Evolutionary conservation across 2,113 vertebrate genomes (phyloP).

Genomic region (Phyllopteryx taeniolatus): DNA sequence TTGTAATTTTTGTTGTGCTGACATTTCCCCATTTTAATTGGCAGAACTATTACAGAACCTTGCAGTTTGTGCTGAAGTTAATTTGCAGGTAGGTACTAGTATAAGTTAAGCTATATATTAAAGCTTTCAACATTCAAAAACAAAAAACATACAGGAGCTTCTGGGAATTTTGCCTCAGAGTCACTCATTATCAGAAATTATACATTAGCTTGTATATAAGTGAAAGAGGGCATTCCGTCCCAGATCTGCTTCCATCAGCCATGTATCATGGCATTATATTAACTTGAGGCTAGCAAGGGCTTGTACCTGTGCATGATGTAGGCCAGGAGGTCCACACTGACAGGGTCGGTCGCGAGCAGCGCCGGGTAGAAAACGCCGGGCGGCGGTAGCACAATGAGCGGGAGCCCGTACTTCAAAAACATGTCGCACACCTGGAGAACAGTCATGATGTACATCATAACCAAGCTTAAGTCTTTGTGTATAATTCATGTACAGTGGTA

Average conservation of each 20-base stretch:
- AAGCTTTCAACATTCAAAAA: slow-evolving; percentile 11
- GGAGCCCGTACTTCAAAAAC: slow-evolving; percentile 82
- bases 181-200: slow-evolving; percentile 45
- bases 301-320: slow-evolving; percentile 88
- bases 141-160: slow-evolving; percentile 1
- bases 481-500: background rate
- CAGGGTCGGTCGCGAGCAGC: slow-evolving; percentile 79
- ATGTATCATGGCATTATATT: background rate
- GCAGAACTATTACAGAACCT: slow-evolving; percentile 23
- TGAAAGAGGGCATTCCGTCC: slow-evolving; percentile 27
- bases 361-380: slow-evolving; percentile 85
- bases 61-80: slow-evolving; percentile 17
- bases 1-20: slow-evolving; percentile 13
- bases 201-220: slow-evolving; percentile 26
- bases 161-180: slow-evolving; percentile 22
- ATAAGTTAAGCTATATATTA: slow-evolving; percentile 10
- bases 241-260: slow-evolving; percentile 10
- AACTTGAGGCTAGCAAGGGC: background rate
- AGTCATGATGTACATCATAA: background rate
- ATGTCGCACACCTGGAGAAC: slow-evolving; percentile 83
- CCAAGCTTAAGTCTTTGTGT: no score
- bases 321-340: slow-evolving; percentile 84
- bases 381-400: slow-evolving; percentile 83
- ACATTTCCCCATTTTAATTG: slow-evolving; percentile 20
- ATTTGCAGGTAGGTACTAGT: slow-evolving; percentile 4